Conservation (phyloP, 1,140 invertebrate genomes). For the Caenorhabditis briggsae region DNA sequence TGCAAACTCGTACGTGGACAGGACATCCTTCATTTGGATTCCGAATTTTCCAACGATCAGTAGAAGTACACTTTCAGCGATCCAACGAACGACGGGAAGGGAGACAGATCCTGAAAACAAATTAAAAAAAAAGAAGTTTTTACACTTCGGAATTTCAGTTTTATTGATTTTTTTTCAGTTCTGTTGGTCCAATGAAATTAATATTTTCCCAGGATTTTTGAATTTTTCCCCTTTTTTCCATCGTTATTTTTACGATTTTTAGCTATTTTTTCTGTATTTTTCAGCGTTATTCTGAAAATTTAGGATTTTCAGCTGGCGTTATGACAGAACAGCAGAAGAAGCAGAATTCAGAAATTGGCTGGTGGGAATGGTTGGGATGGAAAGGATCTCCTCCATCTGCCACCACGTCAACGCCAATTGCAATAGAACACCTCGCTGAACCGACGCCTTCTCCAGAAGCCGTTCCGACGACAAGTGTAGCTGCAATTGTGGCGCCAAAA, state of each 20-base stretch:
- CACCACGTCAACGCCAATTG: neutral
- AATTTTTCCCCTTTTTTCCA: neutral
- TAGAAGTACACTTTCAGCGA: constrained; percentile 64
- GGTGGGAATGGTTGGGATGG: constrained; percentile 53
- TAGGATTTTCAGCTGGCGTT: constrained; percentile 19
- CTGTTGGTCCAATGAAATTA: neutral
- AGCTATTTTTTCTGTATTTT: neutral
- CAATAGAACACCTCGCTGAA: too few relatives aligned
- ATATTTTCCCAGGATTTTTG: neutral
- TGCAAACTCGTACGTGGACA: constrained; percentile 60
- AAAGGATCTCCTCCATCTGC: neutral
- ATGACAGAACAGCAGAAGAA: constrained; percentile 30
- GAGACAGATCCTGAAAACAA: constrained; percentile 54
- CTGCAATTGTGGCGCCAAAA: constrained; percentile 2
- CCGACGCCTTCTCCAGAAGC: neutral
- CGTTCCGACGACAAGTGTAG: constrained; percentile 9
- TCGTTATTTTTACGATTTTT: constrained; percentile 8
- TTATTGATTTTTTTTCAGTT: neutral
- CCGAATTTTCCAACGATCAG: constrained; percentile 63
- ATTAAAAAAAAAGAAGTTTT: neutral
- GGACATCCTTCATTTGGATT: constrained; percentile 62
- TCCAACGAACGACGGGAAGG: constrained; percentile 61
- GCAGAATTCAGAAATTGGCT: neutral
- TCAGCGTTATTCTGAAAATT: neutral
- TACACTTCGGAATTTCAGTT: too few relatives aligned